phyloP scores from a whole-genome alignment of 1,140 invertebrate species.

The Nephotettix cincticeps region DNA sequence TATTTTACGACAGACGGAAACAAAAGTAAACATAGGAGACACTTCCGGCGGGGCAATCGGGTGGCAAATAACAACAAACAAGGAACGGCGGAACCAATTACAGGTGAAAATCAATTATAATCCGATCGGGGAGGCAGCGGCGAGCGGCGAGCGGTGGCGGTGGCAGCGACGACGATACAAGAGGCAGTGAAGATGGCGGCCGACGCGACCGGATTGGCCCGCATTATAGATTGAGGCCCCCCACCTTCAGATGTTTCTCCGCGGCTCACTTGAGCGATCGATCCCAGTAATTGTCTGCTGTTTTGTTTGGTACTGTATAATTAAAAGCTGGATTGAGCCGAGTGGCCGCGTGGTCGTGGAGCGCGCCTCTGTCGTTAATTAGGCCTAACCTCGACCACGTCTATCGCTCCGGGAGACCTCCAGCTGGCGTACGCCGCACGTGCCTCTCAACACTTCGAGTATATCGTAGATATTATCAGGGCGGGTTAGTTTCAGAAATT shows the following conservation, averaged over 20 bases:
- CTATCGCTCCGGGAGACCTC: too few species aligned
- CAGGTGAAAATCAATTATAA: conserved; percentile 23
- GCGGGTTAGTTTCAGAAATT: too few species aligned
- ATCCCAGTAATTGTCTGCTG: neutral
- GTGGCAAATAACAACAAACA: neutral
- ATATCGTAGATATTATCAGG: too few species aligned
- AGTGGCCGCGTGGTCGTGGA: neutral
- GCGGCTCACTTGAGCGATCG: neutral
- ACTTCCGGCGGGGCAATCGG: neutral
- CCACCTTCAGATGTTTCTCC: neutral
- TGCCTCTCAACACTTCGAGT: too few species aligned
- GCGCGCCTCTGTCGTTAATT: too few species aligned
- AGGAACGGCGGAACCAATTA: conserved; percentile 3
- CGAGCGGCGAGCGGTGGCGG: neutral
- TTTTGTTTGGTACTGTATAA: conserved; percentile 19
- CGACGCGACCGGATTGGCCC: conserved; percentile 10
- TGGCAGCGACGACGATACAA: neutral
- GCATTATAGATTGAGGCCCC: conserved; percentile 20
- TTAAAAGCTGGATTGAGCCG: neutral
- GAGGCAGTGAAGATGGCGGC: conserved; percentile 21
- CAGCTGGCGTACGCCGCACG: too few species aligned
- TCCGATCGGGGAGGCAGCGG: neutral
- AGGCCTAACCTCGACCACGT: too few species aligned
- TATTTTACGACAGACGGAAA: neutral
- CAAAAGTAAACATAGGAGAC: neutral